Conservation (phyloP, 1,140 invertebrate genomes). For the Cyclargus thomasi region DNA sequence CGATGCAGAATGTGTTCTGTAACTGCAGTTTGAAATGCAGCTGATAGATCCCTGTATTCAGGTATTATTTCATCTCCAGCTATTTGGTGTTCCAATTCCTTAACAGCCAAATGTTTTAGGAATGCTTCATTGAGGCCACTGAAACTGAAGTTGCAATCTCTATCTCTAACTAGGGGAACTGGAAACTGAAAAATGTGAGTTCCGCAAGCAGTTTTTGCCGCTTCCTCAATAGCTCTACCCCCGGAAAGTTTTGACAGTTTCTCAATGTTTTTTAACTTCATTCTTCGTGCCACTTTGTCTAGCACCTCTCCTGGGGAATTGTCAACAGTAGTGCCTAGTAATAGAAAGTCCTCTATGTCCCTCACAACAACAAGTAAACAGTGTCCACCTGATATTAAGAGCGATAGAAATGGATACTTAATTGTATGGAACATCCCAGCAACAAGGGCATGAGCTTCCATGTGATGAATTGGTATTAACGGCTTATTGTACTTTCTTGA, state of each 20-base stretch:
- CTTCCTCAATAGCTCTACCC: slow-evolving; percentile 89
- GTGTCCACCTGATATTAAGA: slow-evolving; percentile 95
- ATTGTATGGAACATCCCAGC: slow-evolving; percentile 82
- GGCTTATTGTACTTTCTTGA: slow-evolving; percentile 84
- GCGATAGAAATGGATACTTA: slow-evolving; percentile 91
- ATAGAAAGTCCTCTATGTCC: slow-evolving; percentile 84
- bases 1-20: slow-evolving; percentile 87
- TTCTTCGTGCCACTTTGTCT: slow-evolving; percentile 91
- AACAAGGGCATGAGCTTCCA: slow-evolving; percentile 98
- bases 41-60: slow-evolving; percentile 89
- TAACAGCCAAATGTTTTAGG: slow-evolving; percentile 39
- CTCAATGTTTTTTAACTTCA: slow-evolving; percentile 88
- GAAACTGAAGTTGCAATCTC: slow-evolving; percentile 69
- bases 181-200: slow-evolving; percentile 81
- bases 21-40: slow-evolving; percentile 85
- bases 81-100: slow-evolving; percentile 61
- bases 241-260: slow-evolving; percentile 85
- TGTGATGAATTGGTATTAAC: slow-evolving; percentile 97
- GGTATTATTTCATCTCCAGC: slow-evolving; percentile 84
- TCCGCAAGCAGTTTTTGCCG: slow-evolving; percentile 82
- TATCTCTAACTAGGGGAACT: slow-evolving; percentile 75
- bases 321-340: slow-evolving; percentile 87
- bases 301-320: slow-evolving; percentile 93
- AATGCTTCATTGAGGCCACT: slow-evolving; percentile 61
- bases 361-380: slow-evolving; percentile 88